Base-by-base conservation (phyloP, 2,113 vertebrate species). In the Odobenus rosmarus region DNA sequence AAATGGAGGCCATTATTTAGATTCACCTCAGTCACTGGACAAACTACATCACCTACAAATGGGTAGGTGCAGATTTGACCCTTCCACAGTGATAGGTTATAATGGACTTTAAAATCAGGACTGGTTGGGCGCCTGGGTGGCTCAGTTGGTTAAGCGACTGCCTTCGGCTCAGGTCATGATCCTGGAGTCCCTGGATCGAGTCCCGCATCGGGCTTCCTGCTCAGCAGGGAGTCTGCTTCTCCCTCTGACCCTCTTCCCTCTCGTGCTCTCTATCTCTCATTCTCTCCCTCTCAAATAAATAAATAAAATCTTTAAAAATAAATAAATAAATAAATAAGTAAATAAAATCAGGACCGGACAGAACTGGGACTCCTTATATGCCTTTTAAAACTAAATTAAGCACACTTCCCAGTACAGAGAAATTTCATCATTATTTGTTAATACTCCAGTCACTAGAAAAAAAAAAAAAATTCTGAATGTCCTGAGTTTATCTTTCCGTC, bases 341-440 rank as follows among this genome's bases (percentile, higher is more conserved):
- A n/a, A n/a, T 77, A 42, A 84, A 86, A 46, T 71, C 23, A 62
- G 19, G 9, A 49, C 8, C 21, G 5, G 24, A 84, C n/a, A 67
- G 74, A n/a, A 61, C 9, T 88, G 57, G 57, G 7, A 23, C 31
- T 33, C 28, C 53, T 76, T 71, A 9, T 64, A 81, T 18, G 13
- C 9, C 4, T 46, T 94, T 93, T 55, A 93, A 91, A 88, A 62
- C 7, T 94, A 67, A 90, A 61, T 79, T 77, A 79, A 81, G 23
- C 14, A 46, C 0, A 42, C 33, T 85, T 3, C 9, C 2, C 59
- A 21, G 6, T 62, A 3, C 16, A 88, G 26, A 83, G 16, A 94
- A 57, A 57, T 67, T 46, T n/a, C 4, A 26, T 26, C 24, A 23
- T 19, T 31, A 92, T 59, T 62, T 10, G 67, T 59, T 83, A 90